Conservation (phyloP, 2,888 invertebrate species). For the Nowickia ferox region DNA sequence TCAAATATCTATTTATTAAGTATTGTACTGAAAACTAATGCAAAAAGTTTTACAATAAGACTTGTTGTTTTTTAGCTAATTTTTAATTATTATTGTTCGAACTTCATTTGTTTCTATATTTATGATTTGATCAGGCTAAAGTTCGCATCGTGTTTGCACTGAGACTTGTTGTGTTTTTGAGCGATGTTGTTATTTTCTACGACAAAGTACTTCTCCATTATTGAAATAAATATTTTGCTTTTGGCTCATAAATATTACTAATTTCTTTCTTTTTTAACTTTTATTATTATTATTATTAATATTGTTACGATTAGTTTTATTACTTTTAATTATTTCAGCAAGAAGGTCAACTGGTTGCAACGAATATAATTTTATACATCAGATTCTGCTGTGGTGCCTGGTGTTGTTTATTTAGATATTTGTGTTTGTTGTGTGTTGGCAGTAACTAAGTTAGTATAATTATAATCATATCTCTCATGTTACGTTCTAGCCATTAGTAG, state of each 20-base stretch:
- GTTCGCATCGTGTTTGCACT: background rate
- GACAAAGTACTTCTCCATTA: slow-evolving; percentile 28
- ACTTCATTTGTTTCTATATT: no score
- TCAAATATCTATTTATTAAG: no score
- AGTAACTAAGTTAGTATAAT: background rate
- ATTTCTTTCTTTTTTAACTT: slow-evolving; percentile 18
- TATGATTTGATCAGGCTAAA: no score
- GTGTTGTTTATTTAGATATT: background rate
- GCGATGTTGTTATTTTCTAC: slow-evolving; percentile 11
- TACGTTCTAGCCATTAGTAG: slow-evolving; percentile 9
- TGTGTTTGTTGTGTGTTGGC: slow-evolving; percentile 7
- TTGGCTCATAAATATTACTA: slow-evolving; percentile 8
- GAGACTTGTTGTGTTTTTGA: background rate
- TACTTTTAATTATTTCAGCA: slow-evolving; percentile 27
- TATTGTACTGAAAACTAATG: no score
- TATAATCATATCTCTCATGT: background rate
- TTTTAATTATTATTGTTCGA: no score
- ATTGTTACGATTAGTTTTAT: slow-evolving; percentile 25
- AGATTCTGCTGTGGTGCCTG: background rate
- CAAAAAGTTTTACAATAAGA: no score
- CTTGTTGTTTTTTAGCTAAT: no score
- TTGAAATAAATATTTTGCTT: slow-evolving; percentile 3
- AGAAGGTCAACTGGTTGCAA: slow-evolving; percentile 65
- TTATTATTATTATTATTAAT: slow-evolving; percentile 21
- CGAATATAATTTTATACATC: slow-evolving; percentile 18